Conservation (phyloP, 2,113 vertebrate genomes). For the Myrmophylax atrothorax region DNA sequence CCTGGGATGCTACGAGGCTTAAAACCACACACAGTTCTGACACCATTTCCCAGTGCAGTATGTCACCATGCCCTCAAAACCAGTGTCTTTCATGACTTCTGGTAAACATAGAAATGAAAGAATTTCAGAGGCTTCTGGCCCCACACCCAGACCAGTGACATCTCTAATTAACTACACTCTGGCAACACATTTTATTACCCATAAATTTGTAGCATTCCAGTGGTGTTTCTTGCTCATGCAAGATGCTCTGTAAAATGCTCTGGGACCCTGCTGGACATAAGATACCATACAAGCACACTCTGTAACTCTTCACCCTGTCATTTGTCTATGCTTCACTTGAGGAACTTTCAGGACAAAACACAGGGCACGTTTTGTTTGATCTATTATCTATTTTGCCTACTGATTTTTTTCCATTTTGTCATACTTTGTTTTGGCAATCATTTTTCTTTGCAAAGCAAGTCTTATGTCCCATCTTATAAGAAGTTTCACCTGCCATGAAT, state of each 20-base stretch:
- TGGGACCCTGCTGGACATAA: neutral
- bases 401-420: neutral
- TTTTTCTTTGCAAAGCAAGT: neutral
- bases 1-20: neutral
- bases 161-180: neutral
- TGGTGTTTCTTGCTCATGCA: neutral
- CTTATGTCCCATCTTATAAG: neutral
- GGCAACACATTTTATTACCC: neutral
- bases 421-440: neutral
- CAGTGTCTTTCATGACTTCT: neutral
- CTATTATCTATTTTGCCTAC: neutral
- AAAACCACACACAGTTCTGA: neutral
- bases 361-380: neutral
- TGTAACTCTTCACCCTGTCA: neutral
- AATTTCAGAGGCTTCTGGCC: neutral
- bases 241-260: neutral
- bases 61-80: neutral
- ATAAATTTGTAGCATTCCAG: neutral
- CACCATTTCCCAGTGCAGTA: neutral
- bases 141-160: neutral
- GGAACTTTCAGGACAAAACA: neutral
- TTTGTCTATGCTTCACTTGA: neutral
- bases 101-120: neutral
- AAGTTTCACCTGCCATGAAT: neutral
- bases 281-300: neutral